Percentiles rank a stretch among this genome's conserved stretches.
phyloP scores from a whole-genome alignment of 2,113 vertebrate genomes.

The Heterotis niloticus region DNA sequence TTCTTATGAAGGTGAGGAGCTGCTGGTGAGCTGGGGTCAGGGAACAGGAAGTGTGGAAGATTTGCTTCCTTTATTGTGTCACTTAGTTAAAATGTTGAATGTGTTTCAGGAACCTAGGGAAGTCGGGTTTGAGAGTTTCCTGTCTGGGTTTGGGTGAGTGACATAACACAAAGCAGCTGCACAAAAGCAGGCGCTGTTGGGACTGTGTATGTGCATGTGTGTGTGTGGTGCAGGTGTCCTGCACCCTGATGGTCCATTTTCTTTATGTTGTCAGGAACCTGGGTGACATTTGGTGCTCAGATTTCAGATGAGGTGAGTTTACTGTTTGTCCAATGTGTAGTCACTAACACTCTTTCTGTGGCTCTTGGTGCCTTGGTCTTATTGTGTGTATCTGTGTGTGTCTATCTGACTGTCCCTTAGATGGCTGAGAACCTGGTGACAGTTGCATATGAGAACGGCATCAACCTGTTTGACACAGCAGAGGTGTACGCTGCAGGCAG shows the following conservation, averaged over 20 bases:
- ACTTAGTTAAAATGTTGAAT: no score
- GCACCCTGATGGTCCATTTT: background rate
- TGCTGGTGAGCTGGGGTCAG: background rate
- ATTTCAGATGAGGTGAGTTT: slow-evolving; percentile 84
- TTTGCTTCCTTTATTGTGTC: no score
- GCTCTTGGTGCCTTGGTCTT: background rate
- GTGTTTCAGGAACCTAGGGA: slow-evolving; percentile 63
- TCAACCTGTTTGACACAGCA: slow-evolving; percentile 51
- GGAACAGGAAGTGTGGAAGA: no score
- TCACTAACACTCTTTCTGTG: background rate
- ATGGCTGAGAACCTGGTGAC: slow-evolving; percentile 63
- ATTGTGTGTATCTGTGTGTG: slow-evolving; percentile 18
- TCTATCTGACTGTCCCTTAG: slow-evolving; percentile 39
- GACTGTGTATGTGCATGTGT: background rate
- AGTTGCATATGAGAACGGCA: slow-evolving; percentile 60
- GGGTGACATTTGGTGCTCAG: slow-evolving; percentile 90
- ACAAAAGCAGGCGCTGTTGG: background rate
- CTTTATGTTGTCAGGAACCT: slow-evolving; percentile 69
- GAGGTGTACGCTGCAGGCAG: slow-evolving; percentile 58
- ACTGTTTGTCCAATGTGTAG: background rate
- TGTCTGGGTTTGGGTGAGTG: slow-evolving; percentile 68
- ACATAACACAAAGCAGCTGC: background rate
- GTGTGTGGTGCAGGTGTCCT: background rate
- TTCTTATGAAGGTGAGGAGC: no score
- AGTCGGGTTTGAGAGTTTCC: slow-evolving; percentile 68